These are phyloP conservation scores for Poeciliopsis infans DNA, from an alignment of 2,797 vertebrate genomes.

Conservation along the genomic window DNA sequence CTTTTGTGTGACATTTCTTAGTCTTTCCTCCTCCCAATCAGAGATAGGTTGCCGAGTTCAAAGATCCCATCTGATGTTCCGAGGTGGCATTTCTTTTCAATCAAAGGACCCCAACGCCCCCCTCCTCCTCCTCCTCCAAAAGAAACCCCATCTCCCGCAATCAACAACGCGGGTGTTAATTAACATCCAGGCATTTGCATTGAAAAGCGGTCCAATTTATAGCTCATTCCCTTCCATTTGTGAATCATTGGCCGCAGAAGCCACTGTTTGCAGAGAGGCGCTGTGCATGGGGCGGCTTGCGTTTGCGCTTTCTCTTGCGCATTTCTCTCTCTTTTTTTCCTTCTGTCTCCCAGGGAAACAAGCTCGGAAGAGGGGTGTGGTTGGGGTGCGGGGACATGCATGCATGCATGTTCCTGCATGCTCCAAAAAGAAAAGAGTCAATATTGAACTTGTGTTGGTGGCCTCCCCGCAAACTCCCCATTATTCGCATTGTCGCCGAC, in stretches of 20 bases:
- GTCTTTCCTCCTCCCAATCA: conserved; percentile 82
- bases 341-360: conserved; percentile 33
- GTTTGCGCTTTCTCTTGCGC: conserved; percentile 31
- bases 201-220: conserved; percentile 78
- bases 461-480: conserved; percentile 50
- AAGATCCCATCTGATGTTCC: conserved; percentile 72
- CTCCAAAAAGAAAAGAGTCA: conserved; percentile 60
- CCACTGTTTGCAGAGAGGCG: neutral
- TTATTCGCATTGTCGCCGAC: conserved; percentile 59
- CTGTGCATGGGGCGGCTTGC: neutral
- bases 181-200: conserved; percentile 80
- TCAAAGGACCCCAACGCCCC: conserved; percentile 67
- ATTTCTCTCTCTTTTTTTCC: neutral
- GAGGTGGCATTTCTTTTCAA: conserved; percentile 81
- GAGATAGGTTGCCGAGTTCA: conserved; percentile 74
- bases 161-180: conserved; percentile 86
- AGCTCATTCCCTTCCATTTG: conserved; percentile 75
- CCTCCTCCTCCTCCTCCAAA: neutral
- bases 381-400: conserved; percentile 19
- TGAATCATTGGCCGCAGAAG: conserved; percentile 48
- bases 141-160: conserved; percentile 65
- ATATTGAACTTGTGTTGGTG: conserved; percentile 76
- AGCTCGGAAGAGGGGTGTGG: conserved; percentile 5
- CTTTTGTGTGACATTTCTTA: conserved; percentile 80
- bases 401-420: conserved; percentile 27